These are phyloP conservation scores for Pyrochroa serraticornis DNA, from an alignment of 2,888 invertebrate genomes.

Conservation along the genomic window DNA sequence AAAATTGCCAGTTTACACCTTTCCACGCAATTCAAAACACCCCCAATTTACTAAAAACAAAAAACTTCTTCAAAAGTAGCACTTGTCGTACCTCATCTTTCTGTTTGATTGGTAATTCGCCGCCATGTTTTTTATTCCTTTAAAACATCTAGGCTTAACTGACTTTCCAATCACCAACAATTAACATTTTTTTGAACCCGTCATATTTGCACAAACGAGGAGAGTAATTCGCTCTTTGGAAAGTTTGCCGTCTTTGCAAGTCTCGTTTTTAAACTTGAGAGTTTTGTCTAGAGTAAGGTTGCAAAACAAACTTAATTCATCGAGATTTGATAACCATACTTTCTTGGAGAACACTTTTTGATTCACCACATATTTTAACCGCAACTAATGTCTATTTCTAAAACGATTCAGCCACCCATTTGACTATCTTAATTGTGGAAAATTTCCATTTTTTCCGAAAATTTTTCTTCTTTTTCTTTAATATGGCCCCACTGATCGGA, in stretches of 20 bases:
- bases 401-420: slow-evolving; percentile 3
- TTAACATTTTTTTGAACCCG: slow-evolving; percentile 5
- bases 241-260: slow-evolving; percentile 1
- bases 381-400: slow-evolving; percentile 1
- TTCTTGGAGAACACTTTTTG: slow-evolving; percentile 2
- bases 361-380: slow-evolving; percentile 1
- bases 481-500: neutral
- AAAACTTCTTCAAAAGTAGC: too few relatives aligned
- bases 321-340: slow-evolving; percentile 12
- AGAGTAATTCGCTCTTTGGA: neutral
- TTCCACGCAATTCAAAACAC: too few relatives aligned
- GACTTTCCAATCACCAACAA: neutral
- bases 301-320: slow-evolving; percentile 15
- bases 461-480: neutral
- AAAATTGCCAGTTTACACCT: too few relatives aligned
- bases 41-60: too few relatives aligned
- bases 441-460: slow-evolving; percentile 3
- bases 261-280: slow-evolving; percentile 8
- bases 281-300: slow-evolving; percentile 9
- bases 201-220: neutral
- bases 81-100: too few relatives aligned
- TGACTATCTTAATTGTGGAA: neutral
- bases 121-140: too few relatives aligned
- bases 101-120: too few relatives aligned
- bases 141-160: too few relatives aligned